These are phyloP conservation scores for Mesoligia furuncula DNA, from an alignment of 2,888 invertebrate genomes.

Conservation along the genomic window DNA sequence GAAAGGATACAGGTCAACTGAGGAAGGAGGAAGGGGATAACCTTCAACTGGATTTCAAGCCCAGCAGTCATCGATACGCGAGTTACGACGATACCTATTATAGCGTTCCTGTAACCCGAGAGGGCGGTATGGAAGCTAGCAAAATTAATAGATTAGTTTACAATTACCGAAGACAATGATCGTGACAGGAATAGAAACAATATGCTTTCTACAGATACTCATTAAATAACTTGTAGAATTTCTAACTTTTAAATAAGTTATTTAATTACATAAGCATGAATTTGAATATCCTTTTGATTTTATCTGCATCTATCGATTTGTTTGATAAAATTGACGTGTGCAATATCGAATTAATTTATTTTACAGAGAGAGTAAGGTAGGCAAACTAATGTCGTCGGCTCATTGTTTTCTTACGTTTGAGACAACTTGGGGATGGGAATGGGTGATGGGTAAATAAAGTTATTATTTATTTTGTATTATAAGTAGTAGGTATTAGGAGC, in stretches of 20 bases:
- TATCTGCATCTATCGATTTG: neutral
- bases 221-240: constrained; percentile 56
- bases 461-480: constrained; percentile 40
- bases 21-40: constrained; percentile 84
- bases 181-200: constrained; percentile 26
- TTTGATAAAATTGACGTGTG: neutral
- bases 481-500: constrained; percentile 25
- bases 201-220: constrained; percentile 78
- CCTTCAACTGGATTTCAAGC: constrained; percentile 85
- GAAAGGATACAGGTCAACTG: constrained; percentile 82
- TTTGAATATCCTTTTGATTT: neutral
- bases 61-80: constrained; percentile 86
- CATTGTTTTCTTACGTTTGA: constrained; percentile 13
- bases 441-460: constrained; percentile 70
- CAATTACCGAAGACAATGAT: constrained; percentile 85
- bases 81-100: constrained; percentile 87
- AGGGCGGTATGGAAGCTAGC: constrained; percentile 83
- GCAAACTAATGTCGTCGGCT: constrained; percentile 8
- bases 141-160: constrained; percentile 89
- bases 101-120: constrained; percentile 74
- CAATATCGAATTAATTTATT: neutral
- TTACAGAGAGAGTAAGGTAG: neutral
- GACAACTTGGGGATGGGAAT: constrained; percentile 51
- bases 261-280: constrained; percentile 9
- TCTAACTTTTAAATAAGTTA: constrained; percentile 24